Base-by-base conservation (phyloP, 2,888 invertebrate genomes). In the Parasteatoda lunata region DNA sequence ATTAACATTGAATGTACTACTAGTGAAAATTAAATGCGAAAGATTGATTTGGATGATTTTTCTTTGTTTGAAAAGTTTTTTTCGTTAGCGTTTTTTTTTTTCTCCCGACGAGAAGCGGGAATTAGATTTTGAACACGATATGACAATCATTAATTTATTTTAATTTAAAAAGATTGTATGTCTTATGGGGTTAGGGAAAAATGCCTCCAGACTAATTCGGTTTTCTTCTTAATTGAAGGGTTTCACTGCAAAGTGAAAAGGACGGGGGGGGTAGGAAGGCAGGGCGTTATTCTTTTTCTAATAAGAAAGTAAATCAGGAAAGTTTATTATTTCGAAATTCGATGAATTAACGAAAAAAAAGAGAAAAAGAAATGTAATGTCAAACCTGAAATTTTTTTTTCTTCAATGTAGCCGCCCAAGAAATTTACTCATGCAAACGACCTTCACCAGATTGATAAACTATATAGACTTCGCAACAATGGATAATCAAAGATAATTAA, bases 401-500 rank as follows among this genome's bases (percentile, higher is more conserved):
- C 47, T 7, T 7, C 30, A 30, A 54, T 48, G 11, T 54, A 59
- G 68, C 68, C 66, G 71, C 72, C 47, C 66, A 49, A 54, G 70
- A 13, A 64, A 72, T 80, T 86, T 71, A 71, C 48, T 71, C 66
- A 15, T 54, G 85, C 76, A 71, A 52, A 75, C 59, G 69, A 30
- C 66, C 54, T 66, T 76, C 72, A 48, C 59, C 85, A 80, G 85
- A 86, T 86, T 80, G 80, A 77, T 86, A 86, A 86, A 86, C 85
- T 77, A 80, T 86, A 86, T 86, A 86, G 80, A 77, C 70, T 54
- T 49, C 69, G 52, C 48, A 69, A 69, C 70, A 81, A 66, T 70
- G 85, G 77, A 86, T 86, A 86, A 86, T 86, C 80, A 86, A 81
- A 81, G 85, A 86, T 86, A 86, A 86, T 86, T 86, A 86, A 81